Evolutionary conservation across 2,888 invertebrate genomes (phyloP).

Genomic region (Taenaris catops): DNA sequence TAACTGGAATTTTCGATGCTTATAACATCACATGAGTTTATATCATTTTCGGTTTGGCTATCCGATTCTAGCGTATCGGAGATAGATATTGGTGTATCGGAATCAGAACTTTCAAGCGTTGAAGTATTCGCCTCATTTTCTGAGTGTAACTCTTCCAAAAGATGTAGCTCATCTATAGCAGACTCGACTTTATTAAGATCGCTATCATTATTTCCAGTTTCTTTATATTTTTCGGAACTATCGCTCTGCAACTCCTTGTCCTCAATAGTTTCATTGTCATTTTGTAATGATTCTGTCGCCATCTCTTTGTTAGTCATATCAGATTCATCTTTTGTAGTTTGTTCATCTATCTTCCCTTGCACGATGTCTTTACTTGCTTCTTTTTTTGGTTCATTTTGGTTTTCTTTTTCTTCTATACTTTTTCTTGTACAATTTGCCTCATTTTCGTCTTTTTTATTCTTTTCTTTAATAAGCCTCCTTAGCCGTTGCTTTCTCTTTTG

Average conservation of each 20-base stretch:
- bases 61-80: conserved; percentile 52
- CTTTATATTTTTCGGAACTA: conserved; percentile 3
- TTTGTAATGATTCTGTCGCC: background rate
- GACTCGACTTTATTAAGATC: conserved; percentile 37
- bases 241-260: background rate
- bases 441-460: conserved; percentile 33
- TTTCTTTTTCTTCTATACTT: conserved; percentile 13
- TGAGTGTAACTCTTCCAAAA: conserved; percentile 56
- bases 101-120: conserved; percentile 45
- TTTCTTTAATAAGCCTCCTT: conserved; percentile 50
- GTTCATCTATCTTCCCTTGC: background rate
- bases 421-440: conserved; percentile 13
- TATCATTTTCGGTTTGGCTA: conserved; percentile 33
- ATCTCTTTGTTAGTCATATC: conserved; percentile 4
- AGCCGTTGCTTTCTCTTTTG: conserved; percentile 56
- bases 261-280: background rate
- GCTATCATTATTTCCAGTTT: conserved; percentile 17
- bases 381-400: conserved; percentile 6
- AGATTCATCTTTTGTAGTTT: conserved; percentile 6
- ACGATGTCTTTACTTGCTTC: conserved; percentile 2
- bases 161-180: conserved; percentile 58
- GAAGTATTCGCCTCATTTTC: conserved; percentile 44
- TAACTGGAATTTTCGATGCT: conserved; percentile 70
- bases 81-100: conserved; percentile 51
- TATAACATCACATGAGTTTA: conserved; percentile 43